A percentile compares a stretch with the other conserved stretches of the same genome.
These are phyloP conservation scores for Podarcis raffonei DNA, from an alignment of 2,113 vertebrate species.

Conservation along the genomic window DNA sequence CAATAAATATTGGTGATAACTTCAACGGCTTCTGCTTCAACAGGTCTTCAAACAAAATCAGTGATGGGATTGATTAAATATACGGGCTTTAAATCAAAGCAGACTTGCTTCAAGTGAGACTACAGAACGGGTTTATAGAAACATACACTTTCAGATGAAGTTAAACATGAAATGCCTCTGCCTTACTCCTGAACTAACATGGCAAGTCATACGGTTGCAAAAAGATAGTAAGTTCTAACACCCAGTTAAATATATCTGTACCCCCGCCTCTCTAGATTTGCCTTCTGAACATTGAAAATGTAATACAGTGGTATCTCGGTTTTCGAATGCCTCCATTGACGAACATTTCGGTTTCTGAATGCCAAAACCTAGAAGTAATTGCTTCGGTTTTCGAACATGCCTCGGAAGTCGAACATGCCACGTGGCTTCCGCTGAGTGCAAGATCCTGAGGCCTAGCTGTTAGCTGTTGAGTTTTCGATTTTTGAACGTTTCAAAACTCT, in stretches of 20 bases:
- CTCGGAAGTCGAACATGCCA: too few relatives aligned
- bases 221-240: neutral
- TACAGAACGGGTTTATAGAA: neutral
- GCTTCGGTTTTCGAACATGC: too few relatives aligned
- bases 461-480: too few relatives aligned
- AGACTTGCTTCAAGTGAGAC: neutral
- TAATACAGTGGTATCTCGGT: neutral
- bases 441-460: too few relatives aligned
- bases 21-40: neutral
- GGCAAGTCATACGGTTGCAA: neutral
- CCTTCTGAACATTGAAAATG: neutral
- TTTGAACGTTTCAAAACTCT: too few relatives aligned
- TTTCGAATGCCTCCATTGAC: too few relatives aligned
- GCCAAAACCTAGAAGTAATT: too few relatives aligned
- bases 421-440: too few relatives aligned
- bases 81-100: neutral
- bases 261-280: neutral
- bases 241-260: neutral
- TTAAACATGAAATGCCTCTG: conserved; percentile 9
- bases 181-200: neutral
- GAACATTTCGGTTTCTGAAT: too few relatives aligned
- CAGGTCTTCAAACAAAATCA: conserved; percentile 2
- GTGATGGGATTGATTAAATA: conserved; percentile 1
- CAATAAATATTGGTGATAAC: conserved; percentile 21
- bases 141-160: conserved; percentile 22